Conservation (phyloP, 2,797 vertebrate genomes). For the Chaetodon trifasciatus region DNA sequence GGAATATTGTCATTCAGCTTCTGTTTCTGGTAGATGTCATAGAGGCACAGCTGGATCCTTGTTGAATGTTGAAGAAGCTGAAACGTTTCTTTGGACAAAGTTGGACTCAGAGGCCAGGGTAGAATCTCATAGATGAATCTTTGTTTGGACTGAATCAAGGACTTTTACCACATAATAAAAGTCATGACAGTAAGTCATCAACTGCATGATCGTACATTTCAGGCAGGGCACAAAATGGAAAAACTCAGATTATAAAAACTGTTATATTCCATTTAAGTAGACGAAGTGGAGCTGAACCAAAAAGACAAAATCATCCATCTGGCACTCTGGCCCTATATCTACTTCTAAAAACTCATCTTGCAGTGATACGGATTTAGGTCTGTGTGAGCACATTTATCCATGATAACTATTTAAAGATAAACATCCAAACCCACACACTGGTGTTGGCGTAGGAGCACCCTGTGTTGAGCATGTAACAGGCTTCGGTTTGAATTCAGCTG, state of each 20-base stretch:
- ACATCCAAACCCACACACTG: neutral
- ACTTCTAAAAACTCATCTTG: neutral
- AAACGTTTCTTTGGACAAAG: conserved; percentile 22
- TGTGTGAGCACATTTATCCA: neutral
- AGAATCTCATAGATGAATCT: conserved; percentile 7
- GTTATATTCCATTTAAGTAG: neutral
- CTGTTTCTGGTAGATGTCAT: conserved; percentile 32
- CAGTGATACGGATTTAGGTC: neutral
- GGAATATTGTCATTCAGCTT: conserved; percentile 30
- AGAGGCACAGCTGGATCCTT: conserved; percentile 40
- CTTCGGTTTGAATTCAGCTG: conserved; percentile 24
- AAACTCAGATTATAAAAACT: no score
- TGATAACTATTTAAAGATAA: neutral
- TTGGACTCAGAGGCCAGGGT: conserved; percentile 5
- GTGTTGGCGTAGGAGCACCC: neutral
- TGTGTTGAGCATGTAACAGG: conserved; percentile 43
- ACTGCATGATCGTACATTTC: no score
- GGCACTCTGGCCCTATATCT: neutral
- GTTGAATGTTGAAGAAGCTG: conserved; percentile 30
- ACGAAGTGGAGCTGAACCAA: neutral
- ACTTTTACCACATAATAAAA: conserved; percentile 15
- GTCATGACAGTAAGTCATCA: no score
- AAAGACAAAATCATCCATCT: neutral
- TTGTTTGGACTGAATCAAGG: conserved; percentile 21
- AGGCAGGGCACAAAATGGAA: neutral